phyloP scores from a whole-genome alignment of 2,888 invertebrate species.

The Heteromurus nitidus region DNA sequence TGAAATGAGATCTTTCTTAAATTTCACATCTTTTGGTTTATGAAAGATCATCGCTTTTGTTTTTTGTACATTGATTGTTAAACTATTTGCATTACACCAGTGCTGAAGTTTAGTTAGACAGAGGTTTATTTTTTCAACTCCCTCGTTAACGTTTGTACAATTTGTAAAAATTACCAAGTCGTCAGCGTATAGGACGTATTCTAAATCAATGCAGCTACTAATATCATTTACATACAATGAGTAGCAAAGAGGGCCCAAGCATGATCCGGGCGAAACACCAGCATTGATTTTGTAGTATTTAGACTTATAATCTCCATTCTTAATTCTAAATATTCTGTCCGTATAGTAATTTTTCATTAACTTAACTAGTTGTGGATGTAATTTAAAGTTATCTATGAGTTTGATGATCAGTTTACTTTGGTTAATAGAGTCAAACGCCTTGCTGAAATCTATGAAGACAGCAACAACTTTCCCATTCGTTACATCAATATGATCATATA shows the following conservation, averaged over 20 bases:
- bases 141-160: conserved; percentile 6
- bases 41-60: conserved; percentile 44
- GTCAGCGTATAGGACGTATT: conserved; percentile 35
- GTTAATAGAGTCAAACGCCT: conserved; percentile 47
- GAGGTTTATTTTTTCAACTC: background rate
- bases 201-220: background rate
- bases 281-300: conserved; percentile 27
- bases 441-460: conserved; percentile 48
- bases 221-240: conserved; percentile 25
- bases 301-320: conserved; percentile 42
- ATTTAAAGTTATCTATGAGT: conserved; percentile 12
- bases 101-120: conserved; percentile 1
- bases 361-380: conserved; percentile 18
- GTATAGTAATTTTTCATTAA: conserved; percentile 19
- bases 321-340: conserved; percentile 30
- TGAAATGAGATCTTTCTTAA: background rate
- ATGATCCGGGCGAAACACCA: conserved; percentile 38
- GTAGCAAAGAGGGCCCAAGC: conserved; percentile 16
- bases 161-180: conserved; percentile 33
- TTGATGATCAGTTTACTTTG: conserved; percentile 14
- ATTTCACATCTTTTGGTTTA: background rate
- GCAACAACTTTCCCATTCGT: conserved; percentile 27
- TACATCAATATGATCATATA: conserved; percentile 31
- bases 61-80: conserved; percentile 40
- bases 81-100: conserved; percentile 30